Evolutionary conservation across 2,113 vertebrate species (phyloP).

Genomic region (Phycodurus eques): DNA sequence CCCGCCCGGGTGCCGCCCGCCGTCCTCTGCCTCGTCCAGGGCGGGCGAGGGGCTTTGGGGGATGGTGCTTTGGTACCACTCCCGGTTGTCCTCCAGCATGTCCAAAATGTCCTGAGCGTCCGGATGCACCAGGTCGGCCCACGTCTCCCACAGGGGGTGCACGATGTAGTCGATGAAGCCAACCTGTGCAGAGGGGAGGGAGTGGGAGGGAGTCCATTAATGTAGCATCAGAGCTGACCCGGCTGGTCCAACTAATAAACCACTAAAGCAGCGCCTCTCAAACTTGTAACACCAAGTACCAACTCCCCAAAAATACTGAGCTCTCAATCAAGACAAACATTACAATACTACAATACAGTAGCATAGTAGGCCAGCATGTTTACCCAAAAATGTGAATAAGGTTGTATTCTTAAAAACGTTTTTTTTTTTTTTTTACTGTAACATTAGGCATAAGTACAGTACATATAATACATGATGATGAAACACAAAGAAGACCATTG

Average conservation of each 20-base stretch:
- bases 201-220: not conserved
- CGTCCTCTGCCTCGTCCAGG: slow-evolving; percentile 86
- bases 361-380: no score
- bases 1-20: slow-evolving; percentile 82
- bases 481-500: no score
- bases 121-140: slow-evolving; percentile 96
- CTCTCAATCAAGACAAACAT: no score
- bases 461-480: no score
- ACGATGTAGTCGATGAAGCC: slow-evolving; percentile 99
- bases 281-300: no score
- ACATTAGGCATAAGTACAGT: no score
- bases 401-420: no score
- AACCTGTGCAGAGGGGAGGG: slow-evolving; percentile 72
- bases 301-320: no score
- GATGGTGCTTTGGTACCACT: slow-evolving; percentile 99
- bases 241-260: not conserved
- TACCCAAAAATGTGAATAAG: no score
- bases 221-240: not conserved
- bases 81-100: slow-evolving; percentile 96
- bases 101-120: slow-evolving; percentile 98
- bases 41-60: slow-evolving; percentile 95
- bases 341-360: no score
- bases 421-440: no score
- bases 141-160: slow-evolving; percentile 97
- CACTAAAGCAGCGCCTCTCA: not conserved